These are phyloP conservation scores for Tenebrio molitor DNA, from an alignment of 1,140 invertebrate species.

Conservation along the genomic window DNA sequence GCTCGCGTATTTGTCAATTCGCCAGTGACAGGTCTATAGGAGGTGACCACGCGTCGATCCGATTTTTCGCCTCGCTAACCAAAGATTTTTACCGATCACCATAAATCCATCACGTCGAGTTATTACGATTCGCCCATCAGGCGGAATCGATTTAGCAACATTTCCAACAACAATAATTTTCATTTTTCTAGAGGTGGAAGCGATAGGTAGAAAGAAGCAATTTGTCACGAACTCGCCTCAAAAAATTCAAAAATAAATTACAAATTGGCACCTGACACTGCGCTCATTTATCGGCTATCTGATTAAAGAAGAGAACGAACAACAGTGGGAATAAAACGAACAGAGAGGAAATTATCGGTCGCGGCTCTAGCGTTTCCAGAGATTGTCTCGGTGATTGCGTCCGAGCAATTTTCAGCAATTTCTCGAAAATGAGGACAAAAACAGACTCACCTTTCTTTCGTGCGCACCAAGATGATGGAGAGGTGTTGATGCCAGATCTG, in stretches of 20 bases:
- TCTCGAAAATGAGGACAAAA: conserved; percentile 9
- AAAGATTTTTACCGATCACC: no score
- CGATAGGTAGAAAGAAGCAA: conserved; percentile 1
- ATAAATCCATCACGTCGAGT: no score
- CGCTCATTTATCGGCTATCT: conserved; percentile 4
- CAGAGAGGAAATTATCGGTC: conserved; percentile 3
- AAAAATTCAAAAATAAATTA: conserved; percentile 25
- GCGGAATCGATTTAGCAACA: neutral
- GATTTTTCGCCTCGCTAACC: no score
- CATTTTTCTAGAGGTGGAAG: neutral
- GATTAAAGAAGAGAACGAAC: conserved; percentile 1
- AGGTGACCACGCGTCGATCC: neutral
- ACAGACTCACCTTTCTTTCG: conserved; percentile 4
- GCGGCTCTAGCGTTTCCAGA: neutral
- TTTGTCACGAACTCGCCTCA: conserved; percentile 20
- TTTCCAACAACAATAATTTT: neutral
- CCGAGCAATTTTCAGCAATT: conserved; percentile 7
- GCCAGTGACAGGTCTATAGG: conserved; percentile 41
- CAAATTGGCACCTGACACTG: conserved; percentile 20
- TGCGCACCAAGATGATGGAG: neutral
- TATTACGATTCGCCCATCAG: no score
- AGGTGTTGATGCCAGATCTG: conserved; percentile 6
- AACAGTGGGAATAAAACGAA: conserved; percentile 9
- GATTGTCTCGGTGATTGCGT: conserved; percentile 7
- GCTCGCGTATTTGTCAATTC: conserved; percentile 50